These are phyloP conservation scores for Odontesthes bonariensis DNA, from an alignment of 2,113 vertebrate genomes.

Conservation along the genomic window DNA sequence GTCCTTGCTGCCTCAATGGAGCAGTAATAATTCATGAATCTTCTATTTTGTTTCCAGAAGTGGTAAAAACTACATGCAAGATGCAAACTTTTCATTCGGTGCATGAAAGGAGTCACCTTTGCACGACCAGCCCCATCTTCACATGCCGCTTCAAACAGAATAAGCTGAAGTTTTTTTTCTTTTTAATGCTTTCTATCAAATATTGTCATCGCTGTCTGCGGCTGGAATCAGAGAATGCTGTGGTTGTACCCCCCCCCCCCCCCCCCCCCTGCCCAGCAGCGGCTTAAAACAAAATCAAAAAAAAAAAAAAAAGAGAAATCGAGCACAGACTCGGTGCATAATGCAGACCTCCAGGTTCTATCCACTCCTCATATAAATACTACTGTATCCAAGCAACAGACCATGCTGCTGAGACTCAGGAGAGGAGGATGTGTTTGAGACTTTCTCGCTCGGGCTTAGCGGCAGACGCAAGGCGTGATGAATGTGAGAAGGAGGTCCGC, in stretches of 20 bases:
- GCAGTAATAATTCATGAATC: constrained; percentile 53
- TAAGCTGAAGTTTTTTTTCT: neutral
- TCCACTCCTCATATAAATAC: constrained; percentile 27
- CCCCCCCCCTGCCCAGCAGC: neutral
- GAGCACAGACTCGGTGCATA: constrained; percentile 1
- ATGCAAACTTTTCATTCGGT: constrained; percentile 18
- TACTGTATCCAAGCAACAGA: constrained; percentile 75
- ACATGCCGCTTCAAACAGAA: constrained; percentile 28
- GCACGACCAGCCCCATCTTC: constrained; percentile 28
- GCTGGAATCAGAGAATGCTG: neutral
- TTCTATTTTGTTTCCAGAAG: constrained; percentile 27
- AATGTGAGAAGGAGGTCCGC: constrained; percentile 68
- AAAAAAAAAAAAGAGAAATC: too few relatives aligned
- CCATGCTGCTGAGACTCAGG: constrained; percentile 15
- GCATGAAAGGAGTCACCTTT: constrained; percentile 34
- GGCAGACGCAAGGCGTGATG: constrained; percentile 57
- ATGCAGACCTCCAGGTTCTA: constrained; percentile 35
- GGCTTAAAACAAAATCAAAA: constrained; percentile 26
- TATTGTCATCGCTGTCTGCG: constrained; percentile 1
- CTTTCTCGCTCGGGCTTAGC: constrained; percentile 48
- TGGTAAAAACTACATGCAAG: constrained; percentile 28
- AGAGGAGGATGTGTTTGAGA: constrained; percentile 43
- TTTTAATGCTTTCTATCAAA: constrained; percentile 21
- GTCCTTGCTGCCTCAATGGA: constrained; percentile 3
- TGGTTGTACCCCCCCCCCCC: neutral